Base-by-base conservation (phyloP, 2,113 vertebrate species). In the Cercocebus atys region DNA sequence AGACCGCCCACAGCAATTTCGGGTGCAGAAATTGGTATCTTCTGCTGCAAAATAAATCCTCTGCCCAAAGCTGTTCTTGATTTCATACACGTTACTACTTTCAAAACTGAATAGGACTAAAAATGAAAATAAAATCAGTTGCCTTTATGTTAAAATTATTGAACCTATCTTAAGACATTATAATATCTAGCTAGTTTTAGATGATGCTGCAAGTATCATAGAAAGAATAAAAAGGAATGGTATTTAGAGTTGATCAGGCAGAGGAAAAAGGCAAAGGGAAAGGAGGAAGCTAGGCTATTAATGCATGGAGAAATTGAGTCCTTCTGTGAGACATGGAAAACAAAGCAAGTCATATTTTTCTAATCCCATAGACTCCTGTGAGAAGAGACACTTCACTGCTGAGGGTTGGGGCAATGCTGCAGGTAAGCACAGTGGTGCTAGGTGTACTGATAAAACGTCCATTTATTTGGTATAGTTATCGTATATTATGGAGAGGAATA, bases 1-100 rank as follows among this genome's bases (percentile, higher is more conserved):
- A 59, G 98, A 8, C 0, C 98, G 87, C 0, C 99, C 99, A 40
- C 99, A 99, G 84, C 98, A 99, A 83, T 99, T 98, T 55, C 99
- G 98, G 40, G 98, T 99, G 10, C 99, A 98, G 61, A 98, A 99
- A 97, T 99, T 99, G 13, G 98, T 99, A 90, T 99, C 99, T 97
- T 99, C 99, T 0, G 98, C 98, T 1, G 99, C 99, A 78, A 99
- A 99, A 98, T 99, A 99, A 73, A 99, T 98, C 5, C 98, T 99
- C 98, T 99, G 99, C 3, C 99, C 99, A 98, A 99, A 32, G 0
- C 95, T 38, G 78, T 99, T 99, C 43, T 99, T 99, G 13, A 99
- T 98, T 97, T 99, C 99, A 0, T 99, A 99, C 95, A 99, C 99
- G 97, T 99, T 99, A 94, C 97, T 99, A 93, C 98, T 99, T 98